These are phyloP conservation scores for Phortica variegata DNA, from an alignment of 1,140 invertebrate species.

Conservation along the genomic window DNA sequence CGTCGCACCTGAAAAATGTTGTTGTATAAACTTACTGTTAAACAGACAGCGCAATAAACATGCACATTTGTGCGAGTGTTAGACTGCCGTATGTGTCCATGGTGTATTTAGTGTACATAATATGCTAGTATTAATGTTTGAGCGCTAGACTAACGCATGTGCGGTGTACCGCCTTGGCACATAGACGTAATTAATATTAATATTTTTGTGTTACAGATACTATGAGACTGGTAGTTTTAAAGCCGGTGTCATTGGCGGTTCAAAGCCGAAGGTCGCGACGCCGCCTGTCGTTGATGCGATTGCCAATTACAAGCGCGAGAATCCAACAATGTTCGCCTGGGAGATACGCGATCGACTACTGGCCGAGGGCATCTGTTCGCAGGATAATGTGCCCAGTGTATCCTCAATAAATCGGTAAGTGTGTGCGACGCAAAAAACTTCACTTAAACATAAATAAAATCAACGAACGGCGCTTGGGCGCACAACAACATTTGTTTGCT, in stretches of 20 bases:
- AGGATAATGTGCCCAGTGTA: conserved; percentile 98
- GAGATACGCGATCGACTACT: conserved; percentile 96
- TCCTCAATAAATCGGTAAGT: conserved; percentile 97
- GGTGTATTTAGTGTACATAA: too few relatives aligned
- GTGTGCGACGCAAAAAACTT: conserved; percentile 7
- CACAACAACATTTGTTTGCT: conserved; percentile 34
- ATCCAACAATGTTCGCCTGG: conserved; percentile 99
- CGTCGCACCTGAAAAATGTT: too few relatives aligned
- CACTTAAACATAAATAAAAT: conserved; percentile 7
- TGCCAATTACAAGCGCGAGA: conserved; percentile 96
- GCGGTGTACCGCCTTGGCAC: too few relatives aligned
- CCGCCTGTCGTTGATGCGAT: conserved; percentile 98
- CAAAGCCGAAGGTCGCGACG: conserved; percentile 98
- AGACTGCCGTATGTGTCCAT: too few relatives aligned
- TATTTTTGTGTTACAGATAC: conserved; percentile 70
- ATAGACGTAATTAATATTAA: too few relatives aligned
- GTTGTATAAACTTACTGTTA: too few relatives aligned
- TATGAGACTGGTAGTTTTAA: conserved; percentile 99
- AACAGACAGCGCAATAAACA: too few relatives aligned
- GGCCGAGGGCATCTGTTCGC: conserved; percentile 94
- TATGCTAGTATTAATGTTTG: too few relatives aligned
- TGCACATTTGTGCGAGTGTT: too few relatives aligned
- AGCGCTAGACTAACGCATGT: background rate
- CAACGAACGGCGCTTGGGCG: background rate
- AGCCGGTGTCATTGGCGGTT: conserved; percentile 97